Percentiles rank a stretch among this genome's conserved stretches.
Conservation (phyloP, 2,888 invertebrate genomes). For the Epistrophella euchroma region DNA sequence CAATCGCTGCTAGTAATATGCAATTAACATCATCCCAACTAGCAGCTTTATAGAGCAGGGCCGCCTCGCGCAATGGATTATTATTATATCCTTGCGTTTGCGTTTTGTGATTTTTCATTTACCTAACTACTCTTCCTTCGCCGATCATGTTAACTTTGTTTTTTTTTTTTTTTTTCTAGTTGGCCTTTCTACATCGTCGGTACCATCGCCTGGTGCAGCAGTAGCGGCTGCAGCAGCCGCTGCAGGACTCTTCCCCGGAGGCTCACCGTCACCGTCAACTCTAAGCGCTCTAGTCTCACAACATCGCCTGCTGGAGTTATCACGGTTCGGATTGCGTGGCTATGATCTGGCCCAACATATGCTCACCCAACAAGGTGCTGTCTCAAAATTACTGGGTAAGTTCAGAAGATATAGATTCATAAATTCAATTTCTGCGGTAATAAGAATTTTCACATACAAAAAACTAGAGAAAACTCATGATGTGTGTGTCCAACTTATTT, state of each 20-base stretch:
- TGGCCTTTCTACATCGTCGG: constrained; percentile 77
- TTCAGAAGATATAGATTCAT: constrained; percentile 75
- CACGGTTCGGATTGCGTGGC: constrained; percentile 92
- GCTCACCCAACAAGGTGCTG: constrained; percentile 95
- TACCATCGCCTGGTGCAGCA: constrained; percentile 77
- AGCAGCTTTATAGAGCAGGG: background rate
- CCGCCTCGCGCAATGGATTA: constrained; percentile 53
- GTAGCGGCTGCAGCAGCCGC: constrained; percentile 81
- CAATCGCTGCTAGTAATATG: constrained; percentile 70
- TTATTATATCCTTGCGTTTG: constrained; percentile 70
- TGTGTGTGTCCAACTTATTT: constrained; percentile 25
- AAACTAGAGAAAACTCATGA: background rate
- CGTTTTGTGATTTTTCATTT: constrained; percentile 78
- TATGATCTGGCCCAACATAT: constrained; percentile 96
- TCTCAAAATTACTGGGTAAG: constrained; percentile 95
- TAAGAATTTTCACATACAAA: background rate
- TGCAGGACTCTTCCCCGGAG: constrained; percentile 81
- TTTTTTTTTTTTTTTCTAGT: constrained; percentile 74
- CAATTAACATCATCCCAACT: constrained; percentile 71
- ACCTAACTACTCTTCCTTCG: constrained; percentile 19
- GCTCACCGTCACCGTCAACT: constrained; percentile 85
- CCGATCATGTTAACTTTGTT: constrained; percentile 43
- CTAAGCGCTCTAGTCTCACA: constrained; percentile 90
- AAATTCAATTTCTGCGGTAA: constrained; percentile 49
- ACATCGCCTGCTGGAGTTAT: constrained; percentile 92